A percentile compares a stretch with the other conserved stretches of the same genome.
These are phyloP conservation scores for Leucoraja ocellata DNA, from an alignment of 2,797 vertebrate species.

Conservation along the genomic window DNA sequence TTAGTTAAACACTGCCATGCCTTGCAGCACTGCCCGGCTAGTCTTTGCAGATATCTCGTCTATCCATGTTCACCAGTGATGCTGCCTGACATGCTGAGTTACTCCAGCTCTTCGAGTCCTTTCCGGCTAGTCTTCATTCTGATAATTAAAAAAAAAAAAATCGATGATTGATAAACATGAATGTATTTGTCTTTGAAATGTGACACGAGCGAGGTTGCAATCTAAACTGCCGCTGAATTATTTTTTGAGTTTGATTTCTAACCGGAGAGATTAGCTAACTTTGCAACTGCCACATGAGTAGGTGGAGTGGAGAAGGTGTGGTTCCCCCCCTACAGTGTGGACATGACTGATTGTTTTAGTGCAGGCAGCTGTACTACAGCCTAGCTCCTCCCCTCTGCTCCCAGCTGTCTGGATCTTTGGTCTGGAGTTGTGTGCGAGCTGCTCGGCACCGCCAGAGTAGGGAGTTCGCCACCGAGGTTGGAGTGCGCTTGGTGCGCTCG, in stretches of 20 bases:
- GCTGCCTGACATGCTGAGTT: too few species aligned
- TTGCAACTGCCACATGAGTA: not conserved
- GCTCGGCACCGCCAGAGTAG: too few species aligned
- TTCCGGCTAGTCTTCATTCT: not conserved
- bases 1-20: too few species aligned
- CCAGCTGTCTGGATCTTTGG: too few species aligned
- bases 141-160: not conserved
- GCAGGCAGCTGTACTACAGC: slow-evolving; percentile 1
- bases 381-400: not conserved
- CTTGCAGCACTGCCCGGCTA: too few species aligned
- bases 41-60: too few species aligned
- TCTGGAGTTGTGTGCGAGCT: not conserved
- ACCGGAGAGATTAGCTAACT: not conserved
- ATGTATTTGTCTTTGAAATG: not conserved
- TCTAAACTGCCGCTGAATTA: not conserved
- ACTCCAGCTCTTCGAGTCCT: too few species aligned
- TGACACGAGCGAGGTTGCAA: not conserved
- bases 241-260: not conserved
- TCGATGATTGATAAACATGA: not conserved
- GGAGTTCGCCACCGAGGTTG: not conserved
- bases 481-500: not conserved
- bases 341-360: slow-evolving; percentile 4
- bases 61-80: too few species aligned
- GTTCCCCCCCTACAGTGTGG: not conserved
- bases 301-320: slow-evolving; percentile 9